A percentile compares a stretch with the other conserved stretches of the same genome.
Conservation (phyloP, 2,113 vertebrate species). For the Verasper variegatus region DNA sequence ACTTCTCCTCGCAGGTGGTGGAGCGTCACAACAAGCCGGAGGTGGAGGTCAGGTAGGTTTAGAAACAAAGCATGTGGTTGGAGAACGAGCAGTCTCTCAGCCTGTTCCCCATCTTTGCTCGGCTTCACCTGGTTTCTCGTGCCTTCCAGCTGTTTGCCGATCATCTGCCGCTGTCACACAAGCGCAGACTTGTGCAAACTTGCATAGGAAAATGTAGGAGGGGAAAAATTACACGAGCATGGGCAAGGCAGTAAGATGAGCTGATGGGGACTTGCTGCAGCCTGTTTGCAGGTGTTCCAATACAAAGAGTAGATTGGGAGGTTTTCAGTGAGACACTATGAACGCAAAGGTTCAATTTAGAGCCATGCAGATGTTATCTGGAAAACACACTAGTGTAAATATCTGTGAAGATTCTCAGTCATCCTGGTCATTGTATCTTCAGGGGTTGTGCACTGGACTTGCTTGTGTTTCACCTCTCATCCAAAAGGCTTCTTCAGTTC, state of each 20-base stretch:
- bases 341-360: not conserved
- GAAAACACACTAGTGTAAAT: not conserved
- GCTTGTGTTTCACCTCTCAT: no score
- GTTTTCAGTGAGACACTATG: not conserved
- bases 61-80: not conserved
- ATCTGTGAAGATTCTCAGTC: no score
- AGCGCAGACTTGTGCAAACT: constrained; percentile 54
- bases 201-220: constrained; percentile 30
- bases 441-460: no score
- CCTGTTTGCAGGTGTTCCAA: constrained; percentile 2
- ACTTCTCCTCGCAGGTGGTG: constrained; percentile 99
- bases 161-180: constrained; percentile 17
- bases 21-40: constrained; percentile 99
- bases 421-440: no score
- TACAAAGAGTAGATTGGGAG: not conserved
- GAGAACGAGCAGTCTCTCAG: not conserved
- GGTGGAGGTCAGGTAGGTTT: constrained; percentile 95
- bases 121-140: constrained; percentile 11
- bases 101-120: not conserved
- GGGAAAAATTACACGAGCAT: constrained; percentile 26
- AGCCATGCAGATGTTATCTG: no score
- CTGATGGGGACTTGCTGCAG: constrained; percentile 11
- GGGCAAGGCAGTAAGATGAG: constrained; percentile 19
- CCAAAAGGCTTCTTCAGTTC: no score
- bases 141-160: constrained; percentile 22